A percentile compares a stretch with the other conserved stretches of the same genome.
phyloP scores from a whole-genome alignment of 1,140 invertebrate species.

The Pachypeltis micranthus region DNA sequence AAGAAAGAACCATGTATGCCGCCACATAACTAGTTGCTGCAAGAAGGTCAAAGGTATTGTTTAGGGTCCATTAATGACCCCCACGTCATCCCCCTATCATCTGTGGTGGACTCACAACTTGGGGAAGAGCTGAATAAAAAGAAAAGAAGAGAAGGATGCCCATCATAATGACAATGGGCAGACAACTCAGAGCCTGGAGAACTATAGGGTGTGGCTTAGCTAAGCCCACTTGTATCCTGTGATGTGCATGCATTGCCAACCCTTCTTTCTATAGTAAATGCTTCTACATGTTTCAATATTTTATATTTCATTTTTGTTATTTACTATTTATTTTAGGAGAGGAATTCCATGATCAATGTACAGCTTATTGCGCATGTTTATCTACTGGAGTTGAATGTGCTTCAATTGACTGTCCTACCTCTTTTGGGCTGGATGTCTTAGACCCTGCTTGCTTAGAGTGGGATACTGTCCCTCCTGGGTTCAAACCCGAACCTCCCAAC shows the following conservation, averaged over 20 bases:
- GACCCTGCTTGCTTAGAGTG: constrained; percentile 71
- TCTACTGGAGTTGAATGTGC: constrained; percentile 55
- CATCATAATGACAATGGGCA: too few relatives aligned
- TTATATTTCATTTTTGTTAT: neutral
- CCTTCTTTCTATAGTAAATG: neutral
- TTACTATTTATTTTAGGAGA: constrained; percentile 37
- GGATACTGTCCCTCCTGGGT: constrained; percentile 62
- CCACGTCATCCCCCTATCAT: too few relatives aligned
- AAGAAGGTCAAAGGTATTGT: too few relatives aligned
- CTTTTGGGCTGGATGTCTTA: constrained; percentile 68
- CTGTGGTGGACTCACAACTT: too few relatives aligned
- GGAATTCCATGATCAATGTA: constrained; percentile 60
- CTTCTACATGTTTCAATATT: neutral
- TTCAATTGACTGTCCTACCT: constrained; percentile 66
- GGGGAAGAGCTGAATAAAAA: too few relatives aligned
- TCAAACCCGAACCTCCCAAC: constrained; percentile 56
- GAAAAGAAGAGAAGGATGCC: too few relatives aligned
- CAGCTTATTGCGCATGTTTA: constrained; percentile 57
- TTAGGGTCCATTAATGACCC: too few relatives aligned
- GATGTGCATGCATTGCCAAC: neutral
- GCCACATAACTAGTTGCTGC: too few relatives aligned
- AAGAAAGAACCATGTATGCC: too few relatives aligned
- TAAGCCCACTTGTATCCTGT: constrained; percentile 6
- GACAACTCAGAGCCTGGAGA: too few relatives aligned
- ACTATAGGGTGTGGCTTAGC: too few relatives aligned